A percentile compares a stretch with the other conserved stretches of the same genome.
These are phyloP conservation scores for Lytechinus variegatus DNA, from an alignment of 35 echinoderm and acorn worm genomes.

Conservation along the genomic window DNA sequence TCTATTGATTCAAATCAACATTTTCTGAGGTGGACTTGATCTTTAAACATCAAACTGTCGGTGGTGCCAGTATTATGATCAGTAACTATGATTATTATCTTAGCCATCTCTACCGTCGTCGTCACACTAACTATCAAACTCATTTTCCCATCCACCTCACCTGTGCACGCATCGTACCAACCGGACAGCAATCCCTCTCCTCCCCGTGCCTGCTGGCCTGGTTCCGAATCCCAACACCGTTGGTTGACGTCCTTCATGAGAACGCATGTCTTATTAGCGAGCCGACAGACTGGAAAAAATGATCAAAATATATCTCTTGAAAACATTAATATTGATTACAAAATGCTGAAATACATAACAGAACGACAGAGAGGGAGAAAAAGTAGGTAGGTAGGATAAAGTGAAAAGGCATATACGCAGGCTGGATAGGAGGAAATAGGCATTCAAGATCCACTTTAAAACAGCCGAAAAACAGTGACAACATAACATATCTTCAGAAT, in stretches of 20 bases:
- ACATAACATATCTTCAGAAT: no score
- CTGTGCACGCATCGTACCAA: constrained; percentile 86
- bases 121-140: no score
- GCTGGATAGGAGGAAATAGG: no score
- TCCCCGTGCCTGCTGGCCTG: constrained; percentile 60
- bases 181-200: constrained; percentile 65
- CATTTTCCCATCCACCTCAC: constrained; percentile 9
- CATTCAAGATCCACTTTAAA: no score
- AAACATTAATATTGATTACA: not conserved
- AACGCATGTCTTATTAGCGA: constrained; percentile 74
- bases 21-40: no score
- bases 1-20: no score
- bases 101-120: no score
- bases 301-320: not conserved
- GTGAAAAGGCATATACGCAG: not conserved
- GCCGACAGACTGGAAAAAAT: constrained; percentile 52
- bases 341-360: not conserved
- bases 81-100: no score
- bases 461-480: no score
- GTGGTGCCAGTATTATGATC: no score
- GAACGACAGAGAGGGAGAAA: not conserved
- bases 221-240: constrained; percentile 73
- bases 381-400: not conserved
- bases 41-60: no score
- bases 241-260: constrained; percentile 69